Evolutionary conservation across 2,888 invertebrate genomes (phyloP).

Genomic region (Caradrina kadenii): DNA sequence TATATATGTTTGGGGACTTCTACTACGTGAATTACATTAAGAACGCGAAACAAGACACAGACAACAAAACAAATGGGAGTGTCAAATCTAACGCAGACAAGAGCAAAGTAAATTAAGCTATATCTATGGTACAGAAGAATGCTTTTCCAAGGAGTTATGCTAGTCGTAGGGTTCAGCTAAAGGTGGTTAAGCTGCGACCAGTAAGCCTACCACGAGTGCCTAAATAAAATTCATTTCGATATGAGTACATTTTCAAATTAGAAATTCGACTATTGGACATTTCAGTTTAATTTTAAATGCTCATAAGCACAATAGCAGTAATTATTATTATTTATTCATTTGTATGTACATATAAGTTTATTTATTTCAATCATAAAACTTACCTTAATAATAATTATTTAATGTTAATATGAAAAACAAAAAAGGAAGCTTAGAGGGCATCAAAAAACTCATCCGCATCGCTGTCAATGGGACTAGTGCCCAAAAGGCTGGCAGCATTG

Average conservation of each 20-base stretch:
- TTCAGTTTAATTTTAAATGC: too few species aligned
- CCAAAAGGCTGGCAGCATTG: too few species aligned
- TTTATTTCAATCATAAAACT: too few species aligned
- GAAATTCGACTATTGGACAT: not conserved
- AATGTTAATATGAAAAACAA: too few species aligned
- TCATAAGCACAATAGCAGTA: too few species aligned
- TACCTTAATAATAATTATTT: too few species aligned
- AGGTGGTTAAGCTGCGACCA: constrained; percentile 6
- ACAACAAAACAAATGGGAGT: constrained; percentile 6
- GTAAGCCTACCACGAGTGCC: not conserved
- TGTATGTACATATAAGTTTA: too few species aligned
- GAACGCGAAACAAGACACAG: not conserved
- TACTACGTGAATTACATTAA: constrained; percentile 63
- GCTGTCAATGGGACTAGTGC: too few species aligned
- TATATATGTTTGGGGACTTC: constrained; percentile 68
- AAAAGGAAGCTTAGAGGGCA: too few species aligned
- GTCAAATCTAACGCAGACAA: constrained; percentile 21
- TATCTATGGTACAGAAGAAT: not conserved
- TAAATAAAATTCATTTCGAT: not conserved
- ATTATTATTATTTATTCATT: too few species aligned
- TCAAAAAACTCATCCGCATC: too few species aligned
- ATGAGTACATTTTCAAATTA: not conserved
- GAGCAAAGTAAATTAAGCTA: constrained; percentile 41
- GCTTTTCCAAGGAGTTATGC: constrained; percentile 6
- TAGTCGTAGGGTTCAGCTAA: constrained; percentile 19